phyloP scores from a whole-genome alignment of 2,797 vertebrate species.

The Rhinoraja longicauda region DNA sequence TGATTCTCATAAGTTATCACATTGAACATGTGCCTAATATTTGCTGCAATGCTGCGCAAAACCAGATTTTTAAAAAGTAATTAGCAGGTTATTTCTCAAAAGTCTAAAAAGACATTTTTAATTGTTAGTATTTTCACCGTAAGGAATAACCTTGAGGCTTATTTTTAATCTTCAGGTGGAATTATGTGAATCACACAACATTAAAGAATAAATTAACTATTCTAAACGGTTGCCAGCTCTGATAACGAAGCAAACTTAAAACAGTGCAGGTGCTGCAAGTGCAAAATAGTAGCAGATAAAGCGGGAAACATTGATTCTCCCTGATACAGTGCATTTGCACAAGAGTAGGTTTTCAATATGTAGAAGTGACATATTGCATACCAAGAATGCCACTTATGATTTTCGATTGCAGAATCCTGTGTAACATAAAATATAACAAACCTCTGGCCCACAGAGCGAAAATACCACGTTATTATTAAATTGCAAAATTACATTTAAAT shows the following conservation, averaged over 20 bases:
- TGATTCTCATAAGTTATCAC: not conserved
- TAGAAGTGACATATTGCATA: not conserved
- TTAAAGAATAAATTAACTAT: conserved; percentile 11
- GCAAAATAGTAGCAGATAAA: not conserved
- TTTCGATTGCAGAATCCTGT: not conserved
- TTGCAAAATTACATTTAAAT: conserved; percentile 20
- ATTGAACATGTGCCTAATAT: not conserved
- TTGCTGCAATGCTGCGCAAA: not conserved
- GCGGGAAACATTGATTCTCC: not conserved
- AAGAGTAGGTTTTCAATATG: not conserved
- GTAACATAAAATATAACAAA: conserved; percentile 13
- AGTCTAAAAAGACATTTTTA: not conserved
- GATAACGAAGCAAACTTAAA: not conserved
- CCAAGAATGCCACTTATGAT: not conserved
- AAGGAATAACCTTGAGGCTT: not conserved
- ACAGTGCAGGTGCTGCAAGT: not conserved
- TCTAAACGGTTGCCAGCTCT: not conserved
- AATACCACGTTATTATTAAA: not conserved
- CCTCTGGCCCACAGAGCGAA: not conserved
- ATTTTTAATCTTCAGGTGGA: not conserved
- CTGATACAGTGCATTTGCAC: not conserved
- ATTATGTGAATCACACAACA: not conserved
- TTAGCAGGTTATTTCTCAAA: not conserved
- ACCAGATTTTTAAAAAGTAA: not conserved
- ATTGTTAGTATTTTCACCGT: not conserved